Evolutionary conservation across 2,797 vertebrate species (phyloP).

Genomic region (Acanthurus tractus): DNA sequence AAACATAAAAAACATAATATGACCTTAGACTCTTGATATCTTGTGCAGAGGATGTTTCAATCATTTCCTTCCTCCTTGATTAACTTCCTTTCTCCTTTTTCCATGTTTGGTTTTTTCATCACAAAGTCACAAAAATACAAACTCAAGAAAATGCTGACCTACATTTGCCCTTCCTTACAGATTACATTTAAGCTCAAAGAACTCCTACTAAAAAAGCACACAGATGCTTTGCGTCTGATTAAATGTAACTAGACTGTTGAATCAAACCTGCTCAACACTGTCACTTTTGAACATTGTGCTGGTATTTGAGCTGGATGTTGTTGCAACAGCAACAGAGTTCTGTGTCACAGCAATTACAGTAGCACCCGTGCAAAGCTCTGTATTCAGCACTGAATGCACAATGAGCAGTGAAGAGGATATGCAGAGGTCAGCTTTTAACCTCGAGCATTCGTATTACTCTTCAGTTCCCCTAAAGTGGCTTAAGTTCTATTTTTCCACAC

Average conservation of each 20-base stretch:
- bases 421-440: slow-evolving; percentile 15
- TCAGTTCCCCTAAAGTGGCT: not conserved
- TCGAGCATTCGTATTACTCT: slow-evolving; percentile 13
- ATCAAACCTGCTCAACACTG: not conserved
- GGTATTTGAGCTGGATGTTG: slow-evolving; percentile 23
- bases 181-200: slow-evolving; percentile 6
- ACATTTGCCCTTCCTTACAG: slow-evolving; percentile 3
- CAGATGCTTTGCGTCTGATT: not conserved
- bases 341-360: not conserved
- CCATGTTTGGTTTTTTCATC: slow-evolving; percentile 1
- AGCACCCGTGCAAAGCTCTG: slow-evolving; percentile 10
- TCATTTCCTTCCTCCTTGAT: slow-evolving; percentile 52
- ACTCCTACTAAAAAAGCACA: not conserved
- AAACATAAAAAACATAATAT: slow-evolving; percentile 41
- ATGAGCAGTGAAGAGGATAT: slow-evolving; percentile 24
- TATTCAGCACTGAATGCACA: slow-evolving; percentile 19
- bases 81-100: slow-evolving; percentile 24
- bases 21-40: slow-evolving; percentile 17
- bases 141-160: not conserved
- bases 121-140: not conserved
- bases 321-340: slow-evolving; percentile 19
- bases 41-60: slow-evolving; percentile 23
- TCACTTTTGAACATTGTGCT: not conserved
- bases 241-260: not conserved
- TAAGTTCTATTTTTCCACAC: not conserved